Evolutionary conservation across 1,140 invertebrate species (phyloP), one percentile per base, ranked within the genome.

Genomic region (Ips typographus): DNA sequence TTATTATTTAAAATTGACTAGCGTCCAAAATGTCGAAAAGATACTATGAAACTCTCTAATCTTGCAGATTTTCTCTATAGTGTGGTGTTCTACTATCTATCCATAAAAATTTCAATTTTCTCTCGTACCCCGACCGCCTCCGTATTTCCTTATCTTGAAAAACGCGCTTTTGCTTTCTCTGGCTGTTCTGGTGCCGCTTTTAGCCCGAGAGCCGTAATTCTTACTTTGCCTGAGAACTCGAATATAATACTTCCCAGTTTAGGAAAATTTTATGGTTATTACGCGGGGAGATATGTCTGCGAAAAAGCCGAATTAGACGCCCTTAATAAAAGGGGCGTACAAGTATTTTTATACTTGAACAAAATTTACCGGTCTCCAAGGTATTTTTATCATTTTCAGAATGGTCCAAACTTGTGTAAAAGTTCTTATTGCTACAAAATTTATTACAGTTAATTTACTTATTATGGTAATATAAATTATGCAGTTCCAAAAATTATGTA

Each of bases 181-280:
- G 55, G 41, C 55, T 65, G 44, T 61, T 61, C 52, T 56, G 56
- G 41, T 7, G 53, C 43, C 55, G 64, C 64, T 66, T 66, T 66
- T 66, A 66, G 64, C 49, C 22, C 64, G 37, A 49, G 37, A 38
- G 53, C 40, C 53, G 55, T 66, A 66, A 58, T 55, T 66, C 64
- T 66, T 66, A 66, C 64, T 66, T 66, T 66, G 64, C 43, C 40
- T 40, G 64, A 66, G 43, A 58, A 51, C 64, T 66, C 6, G 64
- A 57, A 58, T 22, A 22, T 66, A 66, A 66, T 66, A 66, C 55
- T 5, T 40, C 38, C 53, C 64, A 66, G 64, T 66, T 66, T 58
- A 55, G 63, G 38, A 66, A 66, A 41, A 66, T 66, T 66, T 66
- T 66, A 66, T 44, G 64, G 64, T 58, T 66, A 66, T 66, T 66